Evolutionary conservation across 2,113 vertebrate genomes (phyloP).

Genomic region (Holacanthus passer): DNA sequence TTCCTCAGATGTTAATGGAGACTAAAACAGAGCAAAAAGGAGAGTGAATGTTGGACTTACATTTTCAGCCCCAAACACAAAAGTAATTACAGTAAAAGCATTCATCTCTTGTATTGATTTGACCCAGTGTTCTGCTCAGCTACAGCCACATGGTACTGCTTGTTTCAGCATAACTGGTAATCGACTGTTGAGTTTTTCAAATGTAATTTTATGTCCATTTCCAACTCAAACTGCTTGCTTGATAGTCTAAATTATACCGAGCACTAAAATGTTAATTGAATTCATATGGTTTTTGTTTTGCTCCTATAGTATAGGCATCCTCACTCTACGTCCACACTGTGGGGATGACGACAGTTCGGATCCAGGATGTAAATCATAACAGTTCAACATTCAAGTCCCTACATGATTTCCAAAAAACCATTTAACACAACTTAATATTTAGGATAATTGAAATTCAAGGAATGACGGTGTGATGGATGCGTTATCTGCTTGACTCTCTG

Average conservation of each 20-base stretch:
- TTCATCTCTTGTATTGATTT: neutral
- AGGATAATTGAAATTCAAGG: neutral
- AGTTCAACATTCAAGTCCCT: no score
- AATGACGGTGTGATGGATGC: neutral
- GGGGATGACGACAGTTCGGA: no score
- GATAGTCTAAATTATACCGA: no score
- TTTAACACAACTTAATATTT: neutral
- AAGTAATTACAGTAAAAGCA: neutral
- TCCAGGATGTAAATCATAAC: no score
- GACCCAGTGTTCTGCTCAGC: neutral
- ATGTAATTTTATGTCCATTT: neutral
- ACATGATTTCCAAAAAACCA: no score
- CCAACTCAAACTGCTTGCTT: no score
- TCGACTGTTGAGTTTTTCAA: neutral
- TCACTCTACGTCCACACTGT: no score
- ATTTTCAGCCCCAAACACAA: neutral
- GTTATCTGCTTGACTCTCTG: slow-evolving; percentile 4
- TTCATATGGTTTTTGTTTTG: no score
- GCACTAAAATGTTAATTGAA: no score
- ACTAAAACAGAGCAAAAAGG: neutral
- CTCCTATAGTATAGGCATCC: no score
- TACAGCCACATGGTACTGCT: neutral
- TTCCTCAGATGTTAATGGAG: neutral
- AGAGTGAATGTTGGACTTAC: neutral
- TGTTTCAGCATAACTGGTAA: neutral